A percentile compares a stretch with the other conserved stretches of the same genome.
Evolutionary conservation across 2,113 vertebrate genomes (phyloP).

Genomic region (Semicossyphus pulcher): DNA sequence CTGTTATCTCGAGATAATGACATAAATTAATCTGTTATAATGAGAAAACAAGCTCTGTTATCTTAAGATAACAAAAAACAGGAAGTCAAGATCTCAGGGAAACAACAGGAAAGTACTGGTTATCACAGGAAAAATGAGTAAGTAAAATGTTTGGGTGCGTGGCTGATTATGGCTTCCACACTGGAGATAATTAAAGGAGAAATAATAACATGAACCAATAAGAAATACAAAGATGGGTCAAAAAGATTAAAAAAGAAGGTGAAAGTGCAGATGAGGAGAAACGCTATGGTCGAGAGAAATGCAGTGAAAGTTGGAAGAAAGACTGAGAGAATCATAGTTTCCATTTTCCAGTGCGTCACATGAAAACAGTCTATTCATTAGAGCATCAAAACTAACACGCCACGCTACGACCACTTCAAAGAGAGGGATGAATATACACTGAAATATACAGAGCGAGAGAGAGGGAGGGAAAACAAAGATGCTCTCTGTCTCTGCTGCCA

Average conservation of each 20-base stretch:
- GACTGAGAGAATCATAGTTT: conserved; percentile 64
- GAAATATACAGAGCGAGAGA: conserved; percentile 54
- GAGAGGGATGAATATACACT: conserved; percentile 65
- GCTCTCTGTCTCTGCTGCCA: conserved; percentile 58
- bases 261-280: conserved; percentile 36
- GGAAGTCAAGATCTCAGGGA: too few relatives aligned
- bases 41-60: too few relatives aligned
- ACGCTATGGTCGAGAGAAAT: conserved; percentile 2
- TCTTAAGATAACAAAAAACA: too few relatives aligned
- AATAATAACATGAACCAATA: conserved; percentile 14
- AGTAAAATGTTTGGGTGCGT: too few relatives aligned
- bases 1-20: too few relatives aligned
- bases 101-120: too few relatives aligned
- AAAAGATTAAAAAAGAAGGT: conserved; percentile 46
- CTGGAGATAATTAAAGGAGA: background rate
- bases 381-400: conserved; percentile 71
- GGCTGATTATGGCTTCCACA: too few relatives aligned
- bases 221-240: background rate
- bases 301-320: background rate
- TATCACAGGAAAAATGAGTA: too few relatives aligned
- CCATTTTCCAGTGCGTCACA: conserved; percentile 73
- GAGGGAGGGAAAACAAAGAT: conserved; percentile 54
- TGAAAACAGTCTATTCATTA: conserved; percentile 74
- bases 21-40: too few relatives aligned
- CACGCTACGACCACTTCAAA: conserved; percentile 74